These are phyloP conservation scores for Athene cunicularia DNA, from an alignment of 2,113 vertebrate genomes.

Conservation along the genomic window DNA sequence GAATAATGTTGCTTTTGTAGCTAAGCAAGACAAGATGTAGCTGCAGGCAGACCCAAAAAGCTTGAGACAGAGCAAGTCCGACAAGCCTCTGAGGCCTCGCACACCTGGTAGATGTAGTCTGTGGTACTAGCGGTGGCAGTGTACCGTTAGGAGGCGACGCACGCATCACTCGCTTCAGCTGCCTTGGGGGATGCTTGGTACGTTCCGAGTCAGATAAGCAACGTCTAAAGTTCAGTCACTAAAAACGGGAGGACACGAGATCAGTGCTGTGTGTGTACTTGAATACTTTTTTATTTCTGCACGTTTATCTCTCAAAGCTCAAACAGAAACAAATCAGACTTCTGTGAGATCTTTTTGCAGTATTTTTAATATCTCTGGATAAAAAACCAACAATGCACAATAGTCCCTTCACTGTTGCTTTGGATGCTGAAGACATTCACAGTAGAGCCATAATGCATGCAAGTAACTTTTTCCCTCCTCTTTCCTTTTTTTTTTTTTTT, in stretches of 20 bases:
- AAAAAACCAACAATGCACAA: background rate
- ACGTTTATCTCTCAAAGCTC: background rate
- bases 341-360: background rate
- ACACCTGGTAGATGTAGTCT: too few species aligned
- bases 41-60: background rate
- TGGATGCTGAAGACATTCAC: background rate
- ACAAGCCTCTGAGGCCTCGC: background rate
- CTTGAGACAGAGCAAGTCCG: background rate
- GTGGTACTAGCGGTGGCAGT: background rate
- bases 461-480: background rate
- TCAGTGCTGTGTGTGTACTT: rapidly evolving
- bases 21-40: background rate
- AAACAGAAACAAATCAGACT: background rate
- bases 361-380: background rate
- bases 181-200: background rate
- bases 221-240: background rate
- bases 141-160: background rate
- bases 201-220: background rate
- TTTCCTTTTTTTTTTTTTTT: background rate
- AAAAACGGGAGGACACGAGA: background rate
- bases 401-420: background rate
- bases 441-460: background rate
- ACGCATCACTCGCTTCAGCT: background rate
- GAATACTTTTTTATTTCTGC: background rate
- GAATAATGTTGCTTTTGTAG: background rate